phyloP scores from a whole-genome alignment of 2,888 invertebrate species.

The Hesperia comma region DNA sequence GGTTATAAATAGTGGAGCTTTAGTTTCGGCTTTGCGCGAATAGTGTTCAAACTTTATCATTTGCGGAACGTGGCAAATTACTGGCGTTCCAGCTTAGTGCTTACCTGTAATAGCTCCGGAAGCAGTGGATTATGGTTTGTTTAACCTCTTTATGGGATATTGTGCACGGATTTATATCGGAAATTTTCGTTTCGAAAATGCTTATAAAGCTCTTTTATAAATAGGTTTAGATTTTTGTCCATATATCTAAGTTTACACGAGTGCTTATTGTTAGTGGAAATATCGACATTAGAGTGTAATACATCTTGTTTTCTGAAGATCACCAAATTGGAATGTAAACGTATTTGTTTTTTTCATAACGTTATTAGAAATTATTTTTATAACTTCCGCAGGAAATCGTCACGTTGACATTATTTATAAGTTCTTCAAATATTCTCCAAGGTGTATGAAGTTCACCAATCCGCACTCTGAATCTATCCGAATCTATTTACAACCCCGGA shows the following conservation, averaged over 20 bases:
- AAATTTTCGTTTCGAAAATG: conserved; percentile 1
- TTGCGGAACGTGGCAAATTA: conserved; percentile 29
- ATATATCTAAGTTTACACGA: not conserved
- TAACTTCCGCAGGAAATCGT: too few species aligned
- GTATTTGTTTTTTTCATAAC: too few species aligned
- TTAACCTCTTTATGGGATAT: conserved; percentile 28
- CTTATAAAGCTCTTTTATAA: conserved; percentile 5
- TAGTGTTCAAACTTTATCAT: conserved; percentile 27
- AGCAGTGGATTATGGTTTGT: conserved; percentile 28
- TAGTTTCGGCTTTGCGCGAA: conserved; percentile 13
- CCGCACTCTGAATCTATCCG: too few species aligned
- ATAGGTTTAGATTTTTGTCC: not conserved
- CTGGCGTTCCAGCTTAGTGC: conserved; percentile 26
- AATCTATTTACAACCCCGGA: too few species aligned
- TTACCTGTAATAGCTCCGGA: conserved; percentile 20
- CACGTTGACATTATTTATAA: too few species aligned
- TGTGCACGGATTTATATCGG: conserved; percentile 15
- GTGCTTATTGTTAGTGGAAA: too few species aligned
- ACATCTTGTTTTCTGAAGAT: too few species aligned
- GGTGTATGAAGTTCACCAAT: too few species aligned
- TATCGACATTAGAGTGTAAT: too few species aligned
- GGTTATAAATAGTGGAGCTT: conserved; percentile 10
- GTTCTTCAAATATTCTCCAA: too few species aligned
- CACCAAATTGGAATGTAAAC: too few species aligned
- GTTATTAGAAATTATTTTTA: too few species aligned